Evolutionary conservation across 2,113 vertebrate genomes (phyloP), one percentile per base, ranked within the genome.

Genomic region (Todiramphus chloris): DNA sequence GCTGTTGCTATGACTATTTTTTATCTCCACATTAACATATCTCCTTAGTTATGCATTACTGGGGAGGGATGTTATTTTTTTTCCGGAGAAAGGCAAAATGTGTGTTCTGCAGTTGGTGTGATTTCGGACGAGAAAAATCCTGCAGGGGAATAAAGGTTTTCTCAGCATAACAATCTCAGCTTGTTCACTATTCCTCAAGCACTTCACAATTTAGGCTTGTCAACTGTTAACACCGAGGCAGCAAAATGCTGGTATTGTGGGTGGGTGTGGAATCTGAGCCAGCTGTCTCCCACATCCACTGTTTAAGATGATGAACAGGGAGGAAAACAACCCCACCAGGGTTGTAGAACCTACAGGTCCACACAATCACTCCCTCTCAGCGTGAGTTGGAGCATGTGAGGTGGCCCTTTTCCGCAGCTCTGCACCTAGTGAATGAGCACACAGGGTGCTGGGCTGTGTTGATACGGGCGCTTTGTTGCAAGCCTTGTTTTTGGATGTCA

Each of bases 251-350:
- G 25, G 59, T 30, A 39, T 11, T 67, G 93, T 91, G 96, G 89
- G 95, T 82, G 93, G 69, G 69, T 89, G 77, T 69, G 87, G 81
- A 96, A 83, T 88, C 25, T 39, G 43, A 92, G 63, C 75, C 79
- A 95, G 87, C 90, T 94, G 85, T 70, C 94, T 78, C 92, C 93
- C 73, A 93, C 83, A 83, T 80, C 90, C 83, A 81, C 88, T 53
- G 43, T 46, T 67, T 9, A 23, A 86, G 74, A 56, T 51, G 51
- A 92, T 48, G 60, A 66, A 28, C 48, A 60, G 64, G 50, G 55
- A 75, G 51, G 55, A 78, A 83, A 95, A 60, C 41, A 88, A 17
- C 25, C 10, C 77, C 1, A 1, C 28, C 2, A 41, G 56, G 41
- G 51, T 0, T 51, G 68, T 51, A 62, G 73, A 94, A 62, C 44